A percentile compares a stretch with the other conserved stretches of the same genome.
Evolutionary conservation across 2,113 vertebrate genomes (phyloP).

Genomic region (Tychaedon coryphoeus): DNA sequence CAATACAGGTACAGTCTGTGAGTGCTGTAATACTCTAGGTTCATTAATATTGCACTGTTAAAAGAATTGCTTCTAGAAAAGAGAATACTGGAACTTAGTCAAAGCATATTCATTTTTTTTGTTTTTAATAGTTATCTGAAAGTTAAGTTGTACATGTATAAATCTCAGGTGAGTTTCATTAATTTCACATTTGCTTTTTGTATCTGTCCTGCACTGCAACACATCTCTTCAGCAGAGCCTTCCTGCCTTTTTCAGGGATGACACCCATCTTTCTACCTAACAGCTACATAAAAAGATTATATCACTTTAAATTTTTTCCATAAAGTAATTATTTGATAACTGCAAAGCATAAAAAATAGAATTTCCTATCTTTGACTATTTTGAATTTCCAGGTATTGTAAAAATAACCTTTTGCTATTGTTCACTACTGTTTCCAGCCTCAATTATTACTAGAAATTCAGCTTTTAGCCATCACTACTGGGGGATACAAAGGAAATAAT

Average conservation of each 20-base stretch:
- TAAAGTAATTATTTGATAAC: conserved; percentile 44
- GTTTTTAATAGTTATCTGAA: background rate
- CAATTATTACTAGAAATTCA: background rate
- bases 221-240: background rate
- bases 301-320: background rate
- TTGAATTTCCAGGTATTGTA: background rate
- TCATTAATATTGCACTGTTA: background rate
- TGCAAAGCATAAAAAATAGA: background rate
- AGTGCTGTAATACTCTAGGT: background rate
- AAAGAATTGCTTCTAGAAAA: background rate
- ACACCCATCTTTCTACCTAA: background rate
- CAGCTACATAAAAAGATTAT: background rate
- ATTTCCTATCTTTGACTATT: background rate
- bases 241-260: background rate
- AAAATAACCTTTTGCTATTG: conserved; percentile 11
- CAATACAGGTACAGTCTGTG: background rate
- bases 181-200: background rate
- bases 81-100: background rate
- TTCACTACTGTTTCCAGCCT: background rate
- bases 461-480: background rate
- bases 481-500: background rate
- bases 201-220: background rate
- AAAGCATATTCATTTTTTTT: background rate
- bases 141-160: background rate
- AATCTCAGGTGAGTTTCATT: background rate